These are phyloP conservation scores for Drosophila pseudotalamancana DNA, from an alignment of 2,888 invertebrate genomes.

Conservation along the genomic window DNA sequence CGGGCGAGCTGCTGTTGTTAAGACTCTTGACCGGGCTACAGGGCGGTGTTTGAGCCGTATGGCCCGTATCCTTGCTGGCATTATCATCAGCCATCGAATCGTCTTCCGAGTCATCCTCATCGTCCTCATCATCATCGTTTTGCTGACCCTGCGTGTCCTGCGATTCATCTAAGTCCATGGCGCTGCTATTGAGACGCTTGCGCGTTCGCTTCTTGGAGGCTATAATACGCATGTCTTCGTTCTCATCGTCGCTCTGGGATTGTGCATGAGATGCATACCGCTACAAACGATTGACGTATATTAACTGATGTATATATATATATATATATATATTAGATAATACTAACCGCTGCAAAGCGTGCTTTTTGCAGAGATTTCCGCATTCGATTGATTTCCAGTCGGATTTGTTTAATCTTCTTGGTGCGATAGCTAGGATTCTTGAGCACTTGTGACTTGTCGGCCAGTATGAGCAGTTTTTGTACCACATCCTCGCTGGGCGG, in stretches of 20 bases:
- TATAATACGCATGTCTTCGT: conserved; percentile 61
- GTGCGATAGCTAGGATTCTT: conserved; percentile 86
- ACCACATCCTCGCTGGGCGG: conserved; percentile 80
- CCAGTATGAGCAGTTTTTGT: conserved; percentile 86
- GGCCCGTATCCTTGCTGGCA: conserved; percentile 69
- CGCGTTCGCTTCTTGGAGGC: conserved; percentile 62
- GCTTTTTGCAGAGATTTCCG: conserved; percentile 83
- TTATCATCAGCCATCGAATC: conserved; percentile 75
- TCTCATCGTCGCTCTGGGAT: conserved; percentile 81
- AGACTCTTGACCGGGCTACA: conserved; percentile 84
- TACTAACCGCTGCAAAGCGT: conserved; percentile 77
- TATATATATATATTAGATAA: too few relatives aligned
- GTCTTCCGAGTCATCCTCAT: conserved; percentile 68
- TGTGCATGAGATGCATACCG: conserved; percentile 61
- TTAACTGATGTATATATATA: neutral
- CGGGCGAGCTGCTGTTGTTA: conserved; percentile 83
- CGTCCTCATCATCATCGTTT: conserved; percentile 65
- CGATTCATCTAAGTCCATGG: conserved; percentile 64
- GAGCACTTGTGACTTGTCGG: conserved; percentile 87
- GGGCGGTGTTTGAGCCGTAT: conserved; percentile 82
- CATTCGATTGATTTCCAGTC: conserved; percentile 86
- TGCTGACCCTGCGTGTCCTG: conserved; percentile 32
- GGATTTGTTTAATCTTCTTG: conserved; percentile 86
- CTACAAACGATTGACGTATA: conserved; percentile 22
- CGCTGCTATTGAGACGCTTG: conserved; percentile 52